A percentile compares a stretch with the other conserved stretches of the same genome.
phyloP scores from a whole-genome alignment of 2,797 vertebrate genomes.

The Margarornis squamiger region DNA sequence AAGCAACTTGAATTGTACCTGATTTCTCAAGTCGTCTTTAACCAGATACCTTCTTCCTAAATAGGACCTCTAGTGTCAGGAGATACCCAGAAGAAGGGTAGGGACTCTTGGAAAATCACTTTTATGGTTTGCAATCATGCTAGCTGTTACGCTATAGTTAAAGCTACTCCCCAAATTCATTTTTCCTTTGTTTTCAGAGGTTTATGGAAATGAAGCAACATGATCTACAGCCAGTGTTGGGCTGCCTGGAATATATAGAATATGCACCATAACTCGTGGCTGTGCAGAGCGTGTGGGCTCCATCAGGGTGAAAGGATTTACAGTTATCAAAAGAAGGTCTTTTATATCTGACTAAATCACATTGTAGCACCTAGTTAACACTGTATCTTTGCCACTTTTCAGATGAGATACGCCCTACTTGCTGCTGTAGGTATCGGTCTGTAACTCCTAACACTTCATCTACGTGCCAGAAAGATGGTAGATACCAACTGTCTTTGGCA shows the following conservation, averaged over 20 bases:
- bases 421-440: neutral
- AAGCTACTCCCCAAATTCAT: neutral
- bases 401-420: neutral
- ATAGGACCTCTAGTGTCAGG: neutral
- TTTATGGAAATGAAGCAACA: neutral
- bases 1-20: neutral
- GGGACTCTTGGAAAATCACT: neutral
- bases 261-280: neutral
- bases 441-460: neutral
- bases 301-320: neutral
- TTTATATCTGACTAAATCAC: neutral
- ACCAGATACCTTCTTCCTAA: neutral
- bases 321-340: neutral
- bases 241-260: neutral
- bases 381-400: neutral
- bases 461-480: neutral
- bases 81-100: neutral
- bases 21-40: neutral
- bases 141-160: neutral
- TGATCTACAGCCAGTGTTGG: neutral
- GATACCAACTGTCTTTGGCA: neutral
- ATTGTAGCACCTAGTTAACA: neutral
- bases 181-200: neutral
- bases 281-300: fast-evolving
- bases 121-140: neutral